A percentile compares a stretch with the other conserved stretches of the same genome.
Evolutionary conservation across 2,797 vertebrate genomes (phyloP).

Genomic region (Lerista edwardsae): DNA sequence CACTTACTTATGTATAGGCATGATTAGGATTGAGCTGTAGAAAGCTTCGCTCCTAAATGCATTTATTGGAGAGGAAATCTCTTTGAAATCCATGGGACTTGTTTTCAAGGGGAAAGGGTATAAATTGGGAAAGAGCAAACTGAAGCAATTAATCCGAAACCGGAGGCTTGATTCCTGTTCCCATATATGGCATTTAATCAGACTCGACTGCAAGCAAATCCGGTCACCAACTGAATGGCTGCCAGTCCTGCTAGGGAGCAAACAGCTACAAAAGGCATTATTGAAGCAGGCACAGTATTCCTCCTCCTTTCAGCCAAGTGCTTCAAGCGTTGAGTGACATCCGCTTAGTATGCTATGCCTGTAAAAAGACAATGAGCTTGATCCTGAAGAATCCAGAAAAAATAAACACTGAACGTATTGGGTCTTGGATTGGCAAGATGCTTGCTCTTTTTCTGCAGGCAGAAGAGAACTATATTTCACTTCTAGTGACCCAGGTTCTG

Average conservation of each 20-base stretch:
- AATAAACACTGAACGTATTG: constrained; percentile 1
- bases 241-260: neutral
- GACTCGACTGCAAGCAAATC: neutral
- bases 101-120: neutral
- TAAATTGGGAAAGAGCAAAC: neutral
- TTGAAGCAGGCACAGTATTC: neutral
- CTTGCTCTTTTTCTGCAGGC: neutral
- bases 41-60: neutral
- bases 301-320: neutral
- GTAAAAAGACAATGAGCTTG: neutral
- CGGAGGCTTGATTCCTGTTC: neutral
- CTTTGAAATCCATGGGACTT: neutral
- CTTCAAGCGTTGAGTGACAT: neutral
- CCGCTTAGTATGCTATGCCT: neutral
- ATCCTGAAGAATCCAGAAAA: neutral
- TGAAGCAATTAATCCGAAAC: neutral
- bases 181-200: neutral
- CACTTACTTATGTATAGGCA: too few species aligned
- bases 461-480: neutral
- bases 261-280: neutral
- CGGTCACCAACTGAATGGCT: neutral
- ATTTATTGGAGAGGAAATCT: neutral
- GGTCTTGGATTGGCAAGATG: neutral
- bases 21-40: too few species aligned
- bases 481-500: neutral